phyloP scores from a whole-genome alignment of 2,888 invertebrate genomes.

The Exephanes ischioxanthus region DNA sequence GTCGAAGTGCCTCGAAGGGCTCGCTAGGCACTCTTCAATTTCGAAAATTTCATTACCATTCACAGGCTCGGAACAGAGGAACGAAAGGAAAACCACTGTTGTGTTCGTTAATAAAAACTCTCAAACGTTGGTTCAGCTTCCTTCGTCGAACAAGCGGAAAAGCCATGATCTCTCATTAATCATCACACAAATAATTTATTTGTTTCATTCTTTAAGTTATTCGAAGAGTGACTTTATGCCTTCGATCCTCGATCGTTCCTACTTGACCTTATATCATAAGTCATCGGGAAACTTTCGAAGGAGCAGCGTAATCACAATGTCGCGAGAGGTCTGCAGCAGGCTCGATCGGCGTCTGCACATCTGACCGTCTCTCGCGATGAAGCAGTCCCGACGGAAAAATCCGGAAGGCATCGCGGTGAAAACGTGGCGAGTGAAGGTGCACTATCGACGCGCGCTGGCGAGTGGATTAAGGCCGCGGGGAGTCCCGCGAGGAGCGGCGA shows the following conservation, averaged over 20 bases:
- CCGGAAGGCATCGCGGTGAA: conserved; percentile 31
- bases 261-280: neutral
- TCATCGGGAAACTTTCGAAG: neutral
- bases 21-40: conserved; percentile 17
- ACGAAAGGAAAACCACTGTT: neutral
- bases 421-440: conserved; percentile 11
- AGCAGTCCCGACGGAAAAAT: neutral
- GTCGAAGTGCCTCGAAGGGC: neutral
- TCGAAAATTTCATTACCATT: neutral
- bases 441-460: conserved; percentile 15
- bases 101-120: neutral
- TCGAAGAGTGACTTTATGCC: neutral
- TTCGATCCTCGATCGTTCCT: neutral
- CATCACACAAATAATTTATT: neutral
- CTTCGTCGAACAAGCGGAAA: neutral
- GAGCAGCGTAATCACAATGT: neutral
- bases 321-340: neutral
- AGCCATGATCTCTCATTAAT: neutral
- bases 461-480: conserved; percentile 53
- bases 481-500: conserved; percentile 8
- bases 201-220: neutral
- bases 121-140: neutral
- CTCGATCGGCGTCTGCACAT: neutral
- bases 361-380: neutral
- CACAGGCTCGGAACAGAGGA: neutral